These are phyloP conservation scores for Gnatocerus cornutus DNA, from an alignment of 2,888 invertebrate species.

Conservation along the genomic window DNA sequence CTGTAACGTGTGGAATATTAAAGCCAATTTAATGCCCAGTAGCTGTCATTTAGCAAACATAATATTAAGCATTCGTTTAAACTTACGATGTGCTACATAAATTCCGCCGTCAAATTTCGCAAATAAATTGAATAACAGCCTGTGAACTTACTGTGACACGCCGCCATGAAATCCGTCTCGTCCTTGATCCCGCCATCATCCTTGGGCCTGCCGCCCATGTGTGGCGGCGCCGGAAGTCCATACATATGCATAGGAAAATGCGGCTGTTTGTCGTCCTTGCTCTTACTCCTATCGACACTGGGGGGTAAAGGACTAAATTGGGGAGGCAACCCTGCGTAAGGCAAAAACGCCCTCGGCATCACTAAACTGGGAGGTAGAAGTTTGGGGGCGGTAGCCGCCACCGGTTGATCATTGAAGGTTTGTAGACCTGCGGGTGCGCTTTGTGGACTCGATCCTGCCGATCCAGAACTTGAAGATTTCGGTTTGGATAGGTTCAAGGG, in stretches of 20 bases:
- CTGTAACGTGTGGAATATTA: no score
- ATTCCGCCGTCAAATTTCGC: no score
- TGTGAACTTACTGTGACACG: conserved; percentile 74
- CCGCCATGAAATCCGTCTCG: conserved; percentile 77
- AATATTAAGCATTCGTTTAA: no score
- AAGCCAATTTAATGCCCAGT: no score
- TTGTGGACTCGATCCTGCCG: conserved; percentile 74
- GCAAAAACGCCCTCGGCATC: conserved; percentile 76
- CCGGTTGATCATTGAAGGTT: conserved; percentile 72
- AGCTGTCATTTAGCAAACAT: no score
- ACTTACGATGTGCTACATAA: no score
- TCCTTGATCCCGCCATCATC: conserved; percentile 72
- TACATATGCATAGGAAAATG: conserved; percentile 70
- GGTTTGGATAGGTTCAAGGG: conserved; percentile 94
- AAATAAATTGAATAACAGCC: no score
- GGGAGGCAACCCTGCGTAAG: conserved; percentile 77
- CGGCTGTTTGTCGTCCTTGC: conserved; percentile 67
- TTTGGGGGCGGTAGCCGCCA: conserved; percentile 75
- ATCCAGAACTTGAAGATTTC: conserved; percentile 75
- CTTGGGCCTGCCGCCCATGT: conserved; percentile 58
- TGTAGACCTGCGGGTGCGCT: conserved; percentile 67
- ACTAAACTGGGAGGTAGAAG: conserved; percentile 75
- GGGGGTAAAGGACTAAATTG: conserved; percentile 72
- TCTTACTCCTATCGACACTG: conserved; percentile 63
- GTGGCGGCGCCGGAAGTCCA: conserved; percentile 67